phyloP scores from a whole-genome alignment of 2,113 vertebrate genomes.

The Coturnix japonica region DNA sequence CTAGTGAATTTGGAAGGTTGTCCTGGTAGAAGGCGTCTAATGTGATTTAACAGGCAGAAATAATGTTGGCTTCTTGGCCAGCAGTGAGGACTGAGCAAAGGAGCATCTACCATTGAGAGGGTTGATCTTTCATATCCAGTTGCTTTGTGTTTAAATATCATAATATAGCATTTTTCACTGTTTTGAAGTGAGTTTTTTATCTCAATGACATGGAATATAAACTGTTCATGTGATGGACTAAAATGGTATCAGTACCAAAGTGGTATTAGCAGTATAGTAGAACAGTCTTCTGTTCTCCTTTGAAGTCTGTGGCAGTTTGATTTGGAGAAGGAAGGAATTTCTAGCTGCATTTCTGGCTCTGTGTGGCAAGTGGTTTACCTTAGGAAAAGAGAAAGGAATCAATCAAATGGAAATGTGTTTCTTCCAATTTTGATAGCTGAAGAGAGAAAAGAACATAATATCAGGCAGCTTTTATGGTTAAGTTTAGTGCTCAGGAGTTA shows the following conservation, averaged over 20 bases:
- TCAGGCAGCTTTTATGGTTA: not conserved
- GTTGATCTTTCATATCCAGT: not conserved
- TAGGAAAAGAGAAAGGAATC: not conserved
- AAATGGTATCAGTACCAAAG: not conserved
- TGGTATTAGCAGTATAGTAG: not conserved
- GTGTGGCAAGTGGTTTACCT: not conserved
- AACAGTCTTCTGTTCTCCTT: not conserved
- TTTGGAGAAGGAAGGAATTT: not conserved
- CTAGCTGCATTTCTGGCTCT: not conserved
- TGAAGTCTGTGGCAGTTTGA: not conserved
- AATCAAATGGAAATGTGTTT: not conserved
- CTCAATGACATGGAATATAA: not conserved
- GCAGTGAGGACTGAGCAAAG: not conserved
- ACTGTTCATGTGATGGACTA: not conserved
- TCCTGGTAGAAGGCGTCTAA: not conserved
- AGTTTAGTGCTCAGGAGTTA: not conserved
- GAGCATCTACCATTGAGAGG: not conserved
- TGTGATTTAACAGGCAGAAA: not conserved
- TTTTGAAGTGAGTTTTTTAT: not conserved
- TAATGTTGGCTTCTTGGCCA: not conserved
- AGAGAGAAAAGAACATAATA: not conserved
- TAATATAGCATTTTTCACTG: not conserved
- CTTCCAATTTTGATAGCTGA: not conserved
- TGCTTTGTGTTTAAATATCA: not conserved
- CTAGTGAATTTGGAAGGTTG: not conserved